A percentile compares a stretch with the other conserved stretches of the same genome.
Conservation (phyloP, 2,888 invertebrate species). For the Drosophila nr. medialis region DNA sequence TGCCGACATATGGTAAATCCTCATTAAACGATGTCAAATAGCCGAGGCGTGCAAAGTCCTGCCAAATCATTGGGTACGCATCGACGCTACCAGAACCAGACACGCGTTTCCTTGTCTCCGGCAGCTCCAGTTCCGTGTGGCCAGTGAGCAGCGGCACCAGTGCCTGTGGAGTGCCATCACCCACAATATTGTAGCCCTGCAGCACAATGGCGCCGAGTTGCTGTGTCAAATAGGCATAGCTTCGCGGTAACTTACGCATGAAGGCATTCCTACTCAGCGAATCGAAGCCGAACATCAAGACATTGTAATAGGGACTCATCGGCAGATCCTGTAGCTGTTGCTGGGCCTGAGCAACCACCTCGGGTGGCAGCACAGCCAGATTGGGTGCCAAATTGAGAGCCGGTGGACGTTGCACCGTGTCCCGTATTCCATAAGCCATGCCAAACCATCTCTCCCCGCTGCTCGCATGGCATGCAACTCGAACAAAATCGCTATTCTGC, state of each 20-base stretch:
- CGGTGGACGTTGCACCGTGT: constrained; percentile 80
- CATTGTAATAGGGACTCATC: constrained; percentile 85
- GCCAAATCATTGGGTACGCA: constrained; percentile 94
- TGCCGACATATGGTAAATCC: constrained; percentile 93
- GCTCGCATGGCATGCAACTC: constrained; percentile 87
- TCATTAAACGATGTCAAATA: constrained; percentile 94
- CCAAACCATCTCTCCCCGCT: constrained; percentile 87
- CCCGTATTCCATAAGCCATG: constrained; percentile 87
- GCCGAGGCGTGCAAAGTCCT: constrained; percentile 89
- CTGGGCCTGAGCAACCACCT: constrained; percentile 63
- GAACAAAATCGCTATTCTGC: constrained; percentile 89
- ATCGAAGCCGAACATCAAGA: constrained; percentile 95
- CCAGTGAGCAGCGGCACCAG: constrained; percentile 95
- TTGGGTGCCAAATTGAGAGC: constrained; percentile 63
- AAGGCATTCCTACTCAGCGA: constrained; percentile 94
- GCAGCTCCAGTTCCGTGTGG: constrained; percentile 93
- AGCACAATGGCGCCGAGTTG: constrained; percentile 88
- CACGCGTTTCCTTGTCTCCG: constrained; percentile 91
- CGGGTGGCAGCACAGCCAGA: constrained; percentile 60
- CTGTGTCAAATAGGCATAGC: constrained; percentile 89
- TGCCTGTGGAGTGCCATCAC: constrained; percentile 94
- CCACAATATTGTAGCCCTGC: constrained; percentile 93
- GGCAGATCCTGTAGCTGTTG: constrained; percentile 59
- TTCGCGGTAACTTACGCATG: constrained; percentile 91
- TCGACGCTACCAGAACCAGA: constrained; percentile 89